Evolutionary conservation across 2,797 vertebrate species (phyloP).

Genomic region (Acanthiza pusilla): DNA sequence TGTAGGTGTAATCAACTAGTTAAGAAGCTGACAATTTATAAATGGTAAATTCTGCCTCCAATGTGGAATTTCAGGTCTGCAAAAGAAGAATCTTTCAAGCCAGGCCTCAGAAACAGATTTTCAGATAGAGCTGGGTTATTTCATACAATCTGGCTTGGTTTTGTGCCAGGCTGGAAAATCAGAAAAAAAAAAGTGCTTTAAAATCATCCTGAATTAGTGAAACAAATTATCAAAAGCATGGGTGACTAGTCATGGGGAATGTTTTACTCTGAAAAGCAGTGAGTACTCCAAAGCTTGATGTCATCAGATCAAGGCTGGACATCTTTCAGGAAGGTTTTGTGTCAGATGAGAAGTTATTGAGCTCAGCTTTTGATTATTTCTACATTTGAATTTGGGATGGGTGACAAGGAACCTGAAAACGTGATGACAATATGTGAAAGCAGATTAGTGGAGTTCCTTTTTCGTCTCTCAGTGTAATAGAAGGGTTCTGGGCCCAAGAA

Average conservation of each 20-base stretch:
- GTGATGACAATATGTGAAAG: neutral
- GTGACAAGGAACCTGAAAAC: neutral
- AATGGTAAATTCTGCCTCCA: neutral
- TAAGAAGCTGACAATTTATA: neutral
- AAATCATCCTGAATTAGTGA: neutral
- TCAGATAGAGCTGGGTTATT: neutral
- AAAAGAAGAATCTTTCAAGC: neutral
- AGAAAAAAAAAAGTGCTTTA: neutral
- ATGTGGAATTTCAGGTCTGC: neutral
- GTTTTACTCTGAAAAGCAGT: neutral
- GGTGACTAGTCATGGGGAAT: neutral
- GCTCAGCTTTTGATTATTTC: neutral
- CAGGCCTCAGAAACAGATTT: neutral
- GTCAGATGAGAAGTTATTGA: neutral
- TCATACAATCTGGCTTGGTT: neutral
- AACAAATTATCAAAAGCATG: neutral
- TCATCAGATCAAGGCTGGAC: constrained; percentile 13
- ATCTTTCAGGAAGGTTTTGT: neutral
- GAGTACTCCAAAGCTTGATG: neutral
- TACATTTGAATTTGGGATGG: neutral
- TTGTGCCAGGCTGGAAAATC: neutral
- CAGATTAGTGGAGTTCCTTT: neutral
- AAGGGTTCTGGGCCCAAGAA: neutral
- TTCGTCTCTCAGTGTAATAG: neutral
- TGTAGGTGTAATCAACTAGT: neutral